Base-by-base conservation (phyloP, 2,888 invertebrate genomes). In the Cheilosia scutellata region DNA sequence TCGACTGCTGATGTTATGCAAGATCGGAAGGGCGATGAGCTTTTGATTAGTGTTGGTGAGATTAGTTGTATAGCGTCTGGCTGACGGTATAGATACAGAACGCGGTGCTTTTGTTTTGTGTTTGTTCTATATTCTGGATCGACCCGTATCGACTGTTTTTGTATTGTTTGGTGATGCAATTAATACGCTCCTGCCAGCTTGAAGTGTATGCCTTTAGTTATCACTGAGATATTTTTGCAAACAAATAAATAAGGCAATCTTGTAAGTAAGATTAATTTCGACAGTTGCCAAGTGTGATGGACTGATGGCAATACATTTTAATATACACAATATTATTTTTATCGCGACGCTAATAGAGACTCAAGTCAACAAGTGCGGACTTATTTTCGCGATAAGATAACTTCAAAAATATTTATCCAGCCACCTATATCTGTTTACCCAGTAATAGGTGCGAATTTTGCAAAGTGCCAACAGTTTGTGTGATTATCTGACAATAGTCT, bases 41-140 rank as follows among this genome's bases (percentile, higher is more conserved):
- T 76, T 76, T 68, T 33, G 11, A 2, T 65, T 63, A 37, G 49
- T 75, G 29, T 74, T 74, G 65, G 66, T 75, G 65, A 75, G 49
- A 75, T 70, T 82, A 82, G 80, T 82, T 82, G 75, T 57, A 27
- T n/a, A 53, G 63, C 44, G 76, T 53, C 40, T 53, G 71, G 29
- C 63, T 70, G 29, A 53, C 55, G 29, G 66, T 16, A 27, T 44
- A 68, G 65, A 65, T 42, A 76, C 51, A 37, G 2, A 37, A 5
- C 44, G 51, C 20, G 37, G 27, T 66, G 72, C 72, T 83, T 55
- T 55, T 55, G 51, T 82, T 82, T 58, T 65, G 20, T 44, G 44
- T 76, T 31, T 33, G 27, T 31, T 66, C 29, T 27, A 37, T 33
- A 6, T 29, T 13, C 44, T 31, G 7, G 68, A 68, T 42, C 47